A percentile compares a stretch with the other conserved stretches of the same genome.
These are phyloP conservation scores for Mactra quadrangularis DNA, from an alignment of 1,140 invertebrate species.

Conservation along the genomic window DNA sequence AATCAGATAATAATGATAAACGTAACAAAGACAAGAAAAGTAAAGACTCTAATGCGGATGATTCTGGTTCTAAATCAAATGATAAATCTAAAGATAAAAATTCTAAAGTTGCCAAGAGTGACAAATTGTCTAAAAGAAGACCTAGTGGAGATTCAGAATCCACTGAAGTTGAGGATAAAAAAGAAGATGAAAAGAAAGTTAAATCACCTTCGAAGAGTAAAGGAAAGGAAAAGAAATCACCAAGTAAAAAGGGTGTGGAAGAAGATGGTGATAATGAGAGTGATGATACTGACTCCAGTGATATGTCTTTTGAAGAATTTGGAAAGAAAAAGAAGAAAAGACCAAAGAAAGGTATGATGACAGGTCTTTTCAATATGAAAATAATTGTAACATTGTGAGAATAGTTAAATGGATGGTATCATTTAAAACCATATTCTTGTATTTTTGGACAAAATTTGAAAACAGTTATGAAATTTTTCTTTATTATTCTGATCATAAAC, in stretches of 20 bases:
- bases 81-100: not conserved
- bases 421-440: no score
- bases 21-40: constrained; percentile 36
- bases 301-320: constrained; percentile 29
- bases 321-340: constrained; percentile 48
- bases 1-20: not conserved
- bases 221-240: not conserved
- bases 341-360: constrained; percentile 16
- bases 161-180: constrained; percentile 10
- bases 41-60: constrained; percentile 2
- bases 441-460: no score
- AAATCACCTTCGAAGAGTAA: not conserved
- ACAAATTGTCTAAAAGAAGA: not conserved
- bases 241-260: not conserved
- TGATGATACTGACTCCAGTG: constrained; percentile 16
- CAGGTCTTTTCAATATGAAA: not conserved
- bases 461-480: no score
- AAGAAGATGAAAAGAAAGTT: not conserved
- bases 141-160: not conserved
- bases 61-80: not conserved
- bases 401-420: not conserved
- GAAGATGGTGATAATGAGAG: constrained; percentile 21
- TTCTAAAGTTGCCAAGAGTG: not conserved
- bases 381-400: not conserved
- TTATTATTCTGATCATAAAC: no score